These are phyloP conservation scores for Caenorhabditis sp. DNA, from an alignment of 2,888 invertebrate species.

Conservation along the genomic window DNA sequence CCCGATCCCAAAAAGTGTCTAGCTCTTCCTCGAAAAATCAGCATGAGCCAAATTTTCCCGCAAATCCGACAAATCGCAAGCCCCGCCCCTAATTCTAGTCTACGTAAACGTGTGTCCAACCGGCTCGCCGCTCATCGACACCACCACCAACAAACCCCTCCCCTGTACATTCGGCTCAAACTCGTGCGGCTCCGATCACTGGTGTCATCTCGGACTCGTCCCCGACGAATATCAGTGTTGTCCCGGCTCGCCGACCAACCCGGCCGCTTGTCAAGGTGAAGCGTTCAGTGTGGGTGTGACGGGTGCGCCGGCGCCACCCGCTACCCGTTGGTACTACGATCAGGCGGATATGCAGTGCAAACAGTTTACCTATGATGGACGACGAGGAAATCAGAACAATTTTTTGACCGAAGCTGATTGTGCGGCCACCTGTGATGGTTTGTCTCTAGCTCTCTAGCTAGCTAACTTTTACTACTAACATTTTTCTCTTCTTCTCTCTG, in stretches of 20 bases:
- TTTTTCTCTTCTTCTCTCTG: constrained; percentile 8
- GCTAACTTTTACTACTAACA: neutral
- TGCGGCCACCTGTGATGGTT: constrained; percentile 63
- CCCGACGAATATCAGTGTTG: constrained; percentile 67
- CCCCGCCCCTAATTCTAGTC: constrained; percentile 34
- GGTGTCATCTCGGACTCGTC: constrained; percentile 63
- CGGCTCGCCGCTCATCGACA: constrained; percentile 58
- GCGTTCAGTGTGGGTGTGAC: constrained; percentile 43
- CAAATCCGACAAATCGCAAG: neutral
- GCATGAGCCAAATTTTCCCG: neutral
- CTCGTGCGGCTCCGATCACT: constrained; percentile 61
- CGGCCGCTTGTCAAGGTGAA: constrained; percentile 61
- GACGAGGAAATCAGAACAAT: constrained; percentile 68
- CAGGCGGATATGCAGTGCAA: constrained; percentile 52
- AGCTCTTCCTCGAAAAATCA: too few relatives aligned
- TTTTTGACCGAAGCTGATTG: constrained; percentile 67
- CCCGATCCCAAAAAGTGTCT: too few relatives aligned
- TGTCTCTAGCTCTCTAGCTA: neutral
- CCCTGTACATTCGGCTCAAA: constrained; percentile 63
- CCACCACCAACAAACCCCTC: constrained; percentile 47
- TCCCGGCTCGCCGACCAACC: constrained; percentile 57
- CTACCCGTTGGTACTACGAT: constrained; percentile 63
- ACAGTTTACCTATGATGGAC: constrained; percentile 62
- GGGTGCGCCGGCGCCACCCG: constrained; percentile 51
- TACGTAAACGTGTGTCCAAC: constrained; percentile 66